Conservation (phyloP, 2,797 vertebrate species). For the Catharus ustulatus region DNA sequence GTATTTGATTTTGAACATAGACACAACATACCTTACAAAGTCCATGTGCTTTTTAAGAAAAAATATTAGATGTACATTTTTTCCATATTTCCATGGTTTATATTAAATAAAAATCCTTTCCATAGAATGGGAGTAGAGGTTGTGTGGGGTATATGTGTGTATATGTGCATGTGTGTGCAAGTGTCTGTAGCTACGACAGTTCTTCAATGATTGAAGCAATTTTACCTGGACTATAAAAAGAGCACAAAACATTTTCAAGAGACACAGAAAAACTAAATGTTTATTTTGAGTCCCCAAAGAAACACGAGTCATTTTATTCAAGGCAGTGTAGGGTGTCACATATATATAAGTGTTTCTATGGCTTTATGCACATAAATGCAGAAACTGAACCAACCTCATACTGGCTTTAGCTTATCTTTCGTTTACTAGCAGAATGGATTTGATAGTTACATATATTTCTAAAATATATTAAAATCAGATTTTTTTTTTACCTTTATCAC, state of each 20-base stretch:
- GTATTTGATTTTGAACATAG: constrained; percentile 24
- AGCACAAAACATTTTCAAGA: not conserved
- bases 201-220: not conserved
- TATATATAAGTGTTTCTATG: not conserved
- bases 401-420: not conserved
- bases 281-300: not conserved
- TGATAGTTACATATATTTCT: not conserved
- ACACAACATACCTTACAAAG: constrained; percentile 39
- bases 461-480: not conserved
- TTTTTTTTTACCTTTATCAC: not conserved
- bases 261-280: not conserved
- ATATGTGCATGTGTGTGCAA: no score
- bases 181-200: not conserved
- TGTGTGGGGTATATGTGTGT: no score
- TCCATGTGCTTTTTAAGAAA: not conserved
- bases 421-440: not conserved
- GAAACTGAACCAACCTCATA: not conserved
- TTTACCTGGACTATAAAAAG: not conserved
- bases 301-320: fast-evolving
- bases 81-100: not conserved
- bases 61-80: constrained; percentile 3
- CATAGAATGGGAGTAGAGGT: fast-evolving
- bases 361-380: not conserved
- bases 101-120: constrained; percentile 10
- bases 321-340: not conserved